Conservation (phyloP, 2,888 invertebrate species). For the Metalampra italica region DNA sequence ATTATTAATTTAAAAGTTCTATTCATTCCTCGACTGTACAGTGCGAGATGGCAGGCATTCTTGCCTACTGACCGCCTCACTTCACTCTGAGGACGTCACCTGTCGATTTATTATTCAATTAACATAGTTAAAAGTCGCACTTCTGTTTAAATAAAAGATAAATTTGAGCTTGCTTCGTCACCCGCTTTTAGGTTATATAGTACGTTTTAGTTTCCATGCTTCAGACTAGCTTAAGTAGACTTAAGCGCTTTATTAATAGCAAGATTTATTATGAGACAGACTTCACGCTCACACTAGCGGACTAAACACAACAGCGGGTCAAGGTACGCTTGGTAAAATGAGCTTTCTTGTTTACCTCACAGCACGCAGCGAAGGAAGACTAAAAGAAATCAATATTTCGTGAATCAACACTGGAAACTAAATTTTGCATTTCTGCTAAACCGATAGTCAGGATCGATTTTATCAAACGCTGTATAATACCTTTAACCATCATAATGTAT, state of each 20-base stretch:
- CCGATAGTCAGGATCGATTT: conserved; percentile 15
- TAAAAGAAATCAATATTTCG: neutral
- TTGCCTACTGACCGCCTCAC: no score
- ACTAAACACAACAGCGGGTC: conserved; percentile 40
- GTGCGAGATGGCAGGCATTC: no score
- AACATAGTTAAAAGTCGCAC: no score
- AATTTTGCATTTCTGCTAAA: conserved; percentile 31
- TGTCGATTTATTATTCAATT: no score
- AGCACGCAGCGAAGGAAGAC: conserved; percentile 41
- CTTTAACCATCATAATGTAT: neutral
- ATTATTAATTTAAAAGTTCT: neutral
- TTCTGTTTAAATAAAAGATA: neutral
- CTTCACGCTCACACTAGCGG: conserved; percentile 31
- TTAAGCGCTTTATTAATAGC: conserved; percentile 47
- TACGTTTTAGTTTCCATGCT: conserved; percentile 50
- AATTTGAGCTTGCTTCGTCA: conserved; percentile 56
- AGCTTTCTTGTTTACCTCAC: conserved; percentile 41
- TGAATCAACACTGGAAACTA: conserved; percentile 7
- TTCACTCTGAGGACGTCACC: no score
- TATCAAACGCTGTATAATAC: neutral
- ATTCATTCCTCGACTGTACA: neutral
- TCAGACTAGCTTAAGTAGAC: conserved; percentile 49
- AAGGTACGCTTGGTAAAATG: conserved; percentile 54
- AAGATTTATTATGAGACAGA: conserved; percentile 36
- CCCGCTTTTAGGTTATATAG: conserved; percentile 55